These are phyloP conservation scores for Vanacampus margaritifer DNA, from an alignment of 2,113 vertebrate species.

Conservation along the genomic window DNA sequence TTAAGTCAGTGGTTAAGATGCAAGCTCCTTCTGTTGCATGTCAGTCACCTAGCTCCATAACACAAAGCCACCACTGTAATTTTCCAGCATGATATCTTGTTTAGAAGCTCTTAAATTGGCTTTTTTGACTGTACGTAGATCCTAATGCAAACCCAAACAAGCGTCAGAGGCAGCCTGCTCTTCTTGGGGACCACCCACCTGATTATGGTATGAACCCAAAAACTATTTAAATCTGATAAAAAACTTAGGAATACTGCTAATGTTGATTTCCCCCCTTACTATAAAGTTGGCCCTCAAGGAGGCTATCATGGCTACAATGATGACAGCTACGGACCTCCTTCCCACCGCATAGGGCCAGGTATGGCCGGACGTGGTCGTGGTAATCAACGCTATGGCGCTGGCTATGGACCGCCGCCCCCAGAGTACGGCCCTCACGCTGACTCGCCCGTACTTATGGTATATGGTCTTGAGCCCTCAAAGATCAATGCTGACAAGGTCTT, in stretches of 20 bases:
- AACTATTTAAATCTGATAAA: not conserved
- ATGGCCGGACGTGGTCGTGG: constrained; percentile 81
- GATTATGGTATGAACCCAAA: constrained; percentile 76
- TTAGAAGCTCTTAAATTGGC: constrained; percentile 16
- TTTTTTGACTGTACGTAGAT: constrained; percentile 61
- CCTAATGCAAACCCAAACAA: constrained; percentile 85
- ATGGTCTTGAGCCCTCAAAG: constrained; percentile 85
- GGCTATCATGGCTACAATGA: constrained; percentile 86
- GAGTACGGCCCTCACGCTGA: constrained; percentile 87
- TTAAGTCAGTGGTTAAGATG: constrained; percentile 24
- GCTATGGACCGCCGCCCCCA: constrained; percentile 81
- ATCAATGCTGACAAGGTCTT: constrained; percentile 90
- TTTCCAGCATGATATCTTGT: not conserved
- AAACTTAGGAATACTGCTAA: not conserved
- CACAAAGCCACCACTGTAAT: constrained; percentile 12
- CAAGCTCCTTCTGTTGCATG: constrained; percentile 59
- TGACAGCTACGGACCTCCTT: constrained; percentile 84
- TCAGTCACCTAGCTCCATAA: constrained; percentile 41
- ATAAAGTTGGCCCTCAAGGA: constrained; percentile 81
- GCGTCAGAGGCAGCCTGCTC: constrained; percentile 86
- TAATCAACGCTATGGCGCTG: constrained; percentile 81
- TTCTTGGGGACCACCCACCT: constrained; percentile 85
- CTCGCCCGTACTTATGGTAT: constrained; percentile 91
- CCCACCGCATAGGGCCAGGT: constrained; percentile 84
- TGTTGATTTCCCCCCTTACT: not conserved